Evolutionary conservation across 2,888 invertebrate species (phyloP).

Genomic region (Pardosa pseudoannulata): DNA sequence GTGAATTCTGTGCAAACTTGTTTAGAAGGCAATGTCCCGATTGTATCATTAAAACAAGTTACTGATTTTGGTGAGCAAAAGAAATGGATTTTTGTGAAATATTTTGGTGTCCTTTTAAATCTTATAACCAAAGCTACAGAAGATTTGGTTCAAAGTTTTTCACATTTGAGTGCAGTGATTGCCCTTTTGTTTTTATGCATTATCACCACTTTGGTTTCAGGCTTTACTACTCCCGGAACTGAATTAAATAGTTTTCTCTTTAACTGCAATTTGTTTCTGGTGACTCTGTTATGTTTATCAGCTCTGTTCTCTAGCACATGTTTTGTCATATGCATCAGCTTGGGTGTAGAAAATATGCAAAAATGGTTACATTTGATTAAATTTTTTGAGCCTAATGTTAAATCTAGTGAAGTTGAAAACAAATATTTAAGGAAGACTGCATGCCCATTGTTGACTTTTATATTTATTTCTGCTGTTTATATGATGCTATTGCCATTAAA

Average conservation of each 20-base stretch:
- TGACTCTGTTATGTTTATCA: constrained; percentile 26
- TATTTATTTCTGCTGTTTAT: constrained; percentile 43
- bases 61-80: constrained; percentile 33
- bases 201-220: neutral
- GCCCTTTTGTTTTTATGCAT: constrained; percentile 33
- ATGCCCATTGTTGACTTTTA: constrained; percentile 28
- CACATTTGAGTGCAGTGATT: constrained; percentile 17
- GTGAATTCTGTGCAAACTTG: constrained; percentile 61
- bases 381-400: constrained; percentile 51
- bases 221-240: neutral
- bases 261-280: constrained; percentile 13
- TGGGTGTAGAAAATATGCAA: constrained; percentile 52
- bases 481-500: constrained; percentile 33
- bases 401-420: constrained; percentile 35
- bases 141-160: constrained; percentile 46
- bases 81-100: constrained; percentile 38
- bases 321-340: constrained; percentile 49
- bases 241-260: constrained; percentile 13
- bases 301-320: constrained; percentile 52
- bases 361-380: constrained; percentile 61
- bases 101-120: constrained; percentile 33
- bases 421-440: constrained; percentile 53
- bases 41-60: constrained; percentile 60
- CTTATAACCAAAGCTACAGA: constrained; percentile 35
- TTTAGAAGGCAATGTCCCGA: constrained; percentile 66